Conservation (phyloP, 2,797 vertebrate species). For the Gallirallus australis region DNA sequence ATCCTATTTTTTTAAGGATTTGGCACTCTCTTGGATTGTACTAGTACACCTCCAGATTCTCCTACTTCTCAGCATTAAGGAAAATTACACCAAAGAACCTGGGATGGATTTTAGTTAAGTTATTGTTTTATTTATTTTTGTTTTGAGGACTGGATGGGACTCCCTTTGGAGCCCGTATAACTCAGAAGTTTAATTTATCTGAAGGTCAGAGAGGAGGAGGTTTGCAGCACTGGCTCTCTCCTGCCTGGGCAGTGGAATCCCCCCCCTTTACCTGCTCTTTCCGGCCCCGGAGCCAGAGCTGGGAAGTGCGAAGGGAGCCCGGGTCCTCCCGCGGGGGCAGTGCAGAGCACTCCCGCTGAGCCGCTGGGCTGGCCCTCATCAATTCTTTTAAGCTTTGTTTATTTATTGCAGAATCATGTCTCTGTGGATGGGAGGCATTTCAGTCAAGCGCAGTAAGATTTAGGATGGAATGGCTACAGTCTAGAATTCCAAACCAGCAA, state of each 20-base stretch:
- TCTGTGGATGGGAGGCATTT: slow-evolving; percentile 68
- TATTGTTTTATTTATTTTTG: slow-evolving; percentile 82
- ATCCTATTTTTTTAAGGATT: slow-evolving; percentile 69
- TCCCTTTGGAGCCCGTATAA: slow-evolving; percentile 71
- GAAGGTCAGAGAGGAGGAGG: slow-evolving; percentile 52
- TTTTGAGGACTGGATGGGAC: slow-evolving; percentile 76
- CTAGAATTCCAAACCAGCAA: slow-evolving; percentile 70
- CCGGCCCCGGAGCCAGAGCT: slow-evolving; percentile 46
- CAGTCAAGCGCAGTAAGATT: slow-evolving; percentile 66
- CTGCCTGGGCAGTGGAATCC: slow-evolving; percentile 28
- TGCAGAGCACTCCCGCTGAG: slow-evolving; percentile 71
- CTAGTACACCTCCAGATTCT: slow-evolving; percentile 76
- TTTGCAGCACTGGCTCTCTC: slow-evolving; percentile 53
- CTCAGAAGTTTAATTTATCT: slow-evolving; percentile 68
- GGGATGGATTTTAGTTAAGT: slow-evolving; percentile 81
- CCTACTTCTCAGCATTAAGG: slow-evolving; percentile 74
- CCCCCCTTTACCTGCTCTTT: slow-evolving; percentile 39
- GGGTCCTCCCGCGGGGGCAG: slow-evolving; percentile 65
- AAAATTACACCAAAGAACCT: slow-evolving; percentile 82
- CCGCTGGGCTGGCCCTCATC: slow-evolving; percentile 75
- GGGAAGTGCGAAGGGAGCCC: slow-evolving; percentile 45
- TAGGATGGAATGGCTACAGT: slow-evolving; percentile 73
- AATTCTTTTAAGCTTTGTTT: slow-evolving; percentile 66
- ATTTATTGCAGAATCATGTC: slow-evolving; percentile 82
- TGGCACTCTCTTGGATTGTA: slow-evolving; percentile 70